phyloP scores from a whole-genome alignment of 2,113 vertebrate genomes.

The Gymnocephalus cernua region DNA sequence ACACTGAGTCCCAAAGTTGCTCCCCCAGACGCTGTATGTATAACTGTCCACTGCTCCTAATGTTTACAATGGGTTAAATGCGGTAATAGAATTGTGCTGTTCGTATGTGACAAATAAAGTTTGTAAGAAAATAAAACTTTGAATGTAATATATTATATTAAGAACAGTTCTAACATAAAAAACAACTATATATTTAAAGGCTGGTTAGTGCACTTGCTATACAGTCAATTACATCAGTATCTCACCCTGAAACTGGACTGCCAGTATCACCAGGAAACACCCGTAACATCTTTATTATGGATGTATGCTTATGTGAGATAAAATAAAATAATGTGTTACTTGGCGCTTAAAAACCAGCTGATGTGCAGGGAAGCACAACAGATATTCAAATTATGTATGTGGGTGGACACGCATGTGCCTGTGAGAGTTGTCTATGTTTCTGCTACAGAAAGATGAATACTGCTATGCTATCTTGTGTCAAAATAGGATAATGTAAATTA shows the following conservation, averaged over 20 bases:
- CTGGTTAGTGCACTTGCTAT: neutral
- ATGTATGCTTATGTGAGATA: neutral
- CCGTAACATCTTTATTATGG: conserved; percentile 3
- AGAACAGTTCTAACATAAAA: neutral
- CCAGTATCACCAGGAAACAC: neutral
- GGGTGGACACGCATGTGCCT: neutral
- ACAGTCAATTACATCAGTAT: neutral
- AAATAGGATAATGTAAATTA: neutral
- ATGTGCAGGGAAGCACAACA: neutral
- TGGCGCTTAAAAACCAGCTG: neutral
- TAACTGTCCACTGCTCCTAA: no score
- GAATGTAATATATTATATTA: neutral
- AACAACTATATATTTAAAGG: neutral
- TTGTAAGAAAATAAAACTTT: conserved; percentile 7
- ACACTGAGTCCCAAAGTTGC: no score
- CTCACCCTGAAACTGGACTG: neutral
- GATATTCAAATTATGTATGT: conserved; percentile 22
- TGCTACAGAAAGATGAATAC: neutral
- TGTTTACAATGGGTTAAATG: no score
- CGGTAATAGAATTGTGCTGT: no score
- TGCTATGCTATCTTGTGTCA: conserved; percentile 43
- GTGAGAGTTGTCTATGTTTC: neutral
- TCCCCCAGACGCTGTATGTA: no score
- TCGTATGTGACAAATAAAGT: no score
- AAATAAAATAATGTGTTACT: neutral